Evolutionary conservation across 2,888 invertebrate species (phyloP), one percentile per base, ranked within the genome.

Genomic region (Drosophila hawaiiensis): DNA sequence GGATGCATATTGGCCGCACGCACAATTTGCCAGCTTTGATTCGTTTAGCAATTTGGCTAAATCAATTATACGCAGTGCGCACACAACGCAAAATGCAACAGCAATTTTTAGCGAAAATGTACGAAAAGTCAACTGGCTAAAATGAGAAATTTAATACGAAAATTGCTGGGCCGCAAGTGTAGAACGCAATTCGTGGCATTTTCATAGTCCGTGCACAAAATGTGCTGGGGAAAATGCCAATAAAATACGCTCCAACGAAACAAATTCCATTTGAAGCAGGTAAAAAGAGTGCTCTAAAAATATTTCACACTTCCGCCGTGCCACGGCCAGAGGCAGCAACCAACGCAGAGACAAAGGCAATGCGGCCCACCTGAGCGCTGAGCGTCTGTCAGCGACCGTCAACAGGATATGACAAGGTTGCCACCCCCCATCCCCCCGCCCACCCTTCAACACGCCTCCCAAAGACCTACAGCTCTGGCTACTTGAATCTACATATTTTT

Each of bases 221-320:
- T 81, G 73, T 68, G 47, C 58, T 73, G 69, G 77, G 22, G 22
- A 78, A 86, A 86, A 86, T 86, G 83, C 90, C 86, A 86, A 90
- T 90, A 90, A 90, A 87, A 86, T 89, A 89, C 82, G 89, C 76
- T 86, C 71, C 55, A 77, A 65, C 83, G 88, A 83, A 91, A 91
- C 91, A 91, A 91, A 91, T 92, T 92, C 87, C 87, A 90, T 87
- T 82, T 64, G 62, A 66, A 65, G 73, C 77, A 76, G 80, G 67
- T 59, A 74, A 55, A 68, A 66, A 43, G 67, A 66, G 73, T 54
- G 66, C 69, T 71, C 77, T 70, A 79, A 74, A 90, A 90, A 81
- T 90, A 86, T 86, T 86, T 86, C 89, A 86, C 89, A 83, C 89
- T 90, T 89, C 86, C 82, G 86, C 64, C 68, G 49, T 52, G 28